These are phyloP conservation scores for Ladona fulva DNA, from an alignment of 1,140 invertebrate genomes.

Conservation along the genomic window DNA sequence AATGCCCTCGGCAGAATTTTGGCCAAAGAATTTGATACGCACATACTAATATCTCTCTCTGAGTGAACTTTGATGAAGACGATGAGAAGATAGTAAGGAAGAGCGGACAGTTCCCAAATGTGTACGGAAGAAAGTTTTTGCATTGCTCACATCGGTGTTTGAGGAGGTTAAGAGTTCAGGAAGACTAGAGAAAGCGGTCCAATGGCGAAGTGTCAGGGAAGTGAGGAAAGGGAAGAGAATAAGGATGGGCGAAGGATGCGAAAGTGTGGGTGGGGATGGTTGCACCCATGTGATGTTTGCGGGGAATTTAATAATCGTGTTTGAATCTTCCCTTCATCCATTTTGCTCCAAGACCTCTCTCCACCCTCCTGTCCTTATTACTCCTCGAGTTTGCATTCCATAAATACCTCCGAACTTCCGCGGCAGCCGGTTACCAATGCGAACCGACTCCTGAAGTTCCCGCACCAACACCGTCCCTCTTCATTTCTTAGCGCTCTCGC, in stretches of 20 bases:
- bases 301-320: conserved; percentile 6
- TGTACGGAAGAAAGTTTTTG: neutral
- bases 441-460: neutral
- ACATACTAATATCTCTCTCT: no score
- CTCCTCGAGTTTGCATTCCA: neutral
- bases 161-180: neutral
- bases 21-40: no score
- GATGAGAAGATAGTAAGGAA: neutral
- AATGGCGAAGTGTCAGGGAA: neutral
- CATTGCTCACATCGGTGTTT: neutral
- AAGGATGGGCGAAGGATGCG: neutral
- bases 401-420: neutral
- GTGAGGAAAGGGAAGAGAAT: neutral
- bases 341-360: neutral
- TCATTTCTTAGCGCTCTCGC: neutral
- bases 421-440: neutral
- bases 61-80: no score
- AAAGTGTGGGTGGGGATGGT: neutral
- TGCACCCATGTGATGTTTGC: neutral
- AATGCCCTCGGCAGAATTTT: no score
- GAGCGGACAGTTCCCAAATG: neutral
- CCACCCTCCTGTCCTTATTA: neutral
- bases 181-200: neutral
- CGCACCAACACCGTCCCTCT: neutral
- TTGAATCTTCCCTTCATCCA: neutral